Percentiles rank a stretch among this genome's conserved stretches.
Conservation (phyloP, 2,113 vertebrate genomes). For the Tychaedon coryphoeus region DNA sequence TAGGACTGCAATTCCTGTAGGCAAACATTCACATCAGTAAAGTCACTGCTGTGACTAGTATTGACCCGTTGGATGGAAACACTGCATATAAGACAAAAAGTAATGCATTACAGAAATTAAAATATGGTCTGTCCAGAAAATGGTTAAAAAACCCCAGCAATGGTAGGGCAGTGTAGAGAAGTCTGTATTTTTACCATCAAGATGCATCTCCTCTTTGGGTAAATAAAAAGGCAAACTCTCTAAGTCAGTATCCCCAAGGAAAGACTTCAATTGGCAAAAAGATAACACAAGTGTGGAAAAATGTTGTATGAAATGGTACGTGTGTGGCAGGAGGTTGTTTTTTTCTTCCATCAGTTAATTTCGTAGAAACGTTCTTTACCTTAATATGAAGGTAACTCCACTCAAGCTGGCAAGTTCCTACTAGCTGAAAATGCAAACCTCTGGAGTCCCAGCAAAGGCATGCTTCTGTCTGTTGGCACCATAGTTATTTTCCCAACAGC, state of each 20-base stretch:
- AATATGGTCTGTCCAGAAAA: not conserved
- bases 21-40: not conserved
- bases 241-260: not conserved
- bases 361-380: not conserved
- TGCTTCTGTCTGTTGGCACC: not conserved
- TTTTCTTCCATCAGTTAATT: not conserved
- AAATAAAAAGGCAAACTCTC: not conserved
- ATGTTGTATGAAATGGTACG: not conserved
- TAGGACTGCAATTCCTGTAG: not conserved
- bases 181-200: not conserved
- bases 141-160: fast-evolving
- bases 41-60: not conserved
- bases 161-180: not conserved
- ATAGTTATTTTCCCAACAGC: not conserved
- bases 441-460: fast-evolving
- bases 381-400: not conserved
- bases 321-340: not conserved
- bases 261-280: not conserved
- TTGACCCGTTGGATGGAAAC: not conserved
- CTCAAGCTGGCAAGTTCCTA: not conserved
- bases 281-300: not conserved
- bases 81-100: not conserved
- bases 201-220: not conserved
- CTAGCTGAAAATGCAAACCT: not conserved
- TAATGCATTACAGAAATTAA: not conserved